Evolutionary conservation across 2,113 vertebrate genomes (phyloP).

Genomic region (Polypterus senegalus): DNA sequence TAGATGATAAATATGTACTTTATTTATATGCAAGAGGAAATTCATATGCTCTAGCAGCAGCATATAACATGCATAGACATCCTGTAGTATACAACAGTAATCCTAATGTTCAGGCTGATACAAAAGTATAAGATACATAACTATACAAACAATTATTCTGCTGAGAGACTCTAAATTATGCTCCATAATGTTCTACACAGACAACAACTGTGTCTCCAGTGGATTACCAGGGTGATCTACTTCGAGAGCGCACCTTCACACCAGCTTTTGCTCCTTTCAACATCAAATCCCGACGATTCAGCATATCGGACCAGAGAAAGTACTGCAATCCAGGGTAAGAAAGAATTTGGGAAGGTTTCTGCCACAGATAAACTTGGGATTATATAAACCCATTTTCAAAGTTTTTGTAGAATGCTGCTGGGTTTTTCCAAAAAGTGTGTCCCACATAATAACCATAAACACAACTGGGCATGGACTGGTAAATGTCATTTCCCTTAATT

Average conservation of each 20-base stretch:
- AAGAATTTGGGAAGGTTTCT: background rate
- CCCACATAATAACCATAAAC: background rate
- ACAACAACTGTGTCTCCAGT: conserved; percentile 40
- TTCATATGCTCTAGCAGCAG: too few relatives aligned
- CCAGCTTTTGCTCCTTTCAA: conserved; percentile 48
- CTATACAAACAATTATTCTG: too few relatives aligned
- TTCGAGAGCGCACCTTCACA: conserved; percentile 16
- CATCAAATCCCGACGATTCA: conserved; percentile 36
- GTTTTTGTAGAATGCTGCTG: background rate
- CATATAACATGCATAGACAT: too few relatives aligned
- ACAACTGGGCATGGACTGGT: background rate
- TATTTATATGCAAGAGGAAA: too few relatives aligned
- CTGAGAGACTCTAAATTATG: too few relatives aligned
- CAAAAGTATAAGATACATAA: too few relatives aligned
- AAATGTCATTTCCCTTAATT: too few relatives aligned
- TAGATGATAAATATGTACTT: too few relatives aligned
- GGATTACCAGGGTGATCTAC: conserved; percentile 42
- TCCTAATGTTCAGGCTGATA: too few relatives aligned
- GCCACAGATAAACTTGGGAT: too few relatives aligned
- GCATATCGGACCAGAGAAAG: background rate
- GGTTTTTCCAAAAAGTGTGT: background rate
- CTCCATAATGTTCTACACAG: conserved; percentile 26
- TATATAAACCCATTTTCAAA: background rate
- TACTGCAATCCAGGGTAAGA: conserved; percentile 55
- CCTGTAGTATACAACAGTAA: too few relatives aligned